A percentile compares a stretch with the other conserved stretches of the same genome.
These are phyloP conservation scores for Mnemiopsis leidyi DNA, from an alignment of 37 sponge, comb jelly and placozoan genomes.

Conservation along the genomic window DNA sequence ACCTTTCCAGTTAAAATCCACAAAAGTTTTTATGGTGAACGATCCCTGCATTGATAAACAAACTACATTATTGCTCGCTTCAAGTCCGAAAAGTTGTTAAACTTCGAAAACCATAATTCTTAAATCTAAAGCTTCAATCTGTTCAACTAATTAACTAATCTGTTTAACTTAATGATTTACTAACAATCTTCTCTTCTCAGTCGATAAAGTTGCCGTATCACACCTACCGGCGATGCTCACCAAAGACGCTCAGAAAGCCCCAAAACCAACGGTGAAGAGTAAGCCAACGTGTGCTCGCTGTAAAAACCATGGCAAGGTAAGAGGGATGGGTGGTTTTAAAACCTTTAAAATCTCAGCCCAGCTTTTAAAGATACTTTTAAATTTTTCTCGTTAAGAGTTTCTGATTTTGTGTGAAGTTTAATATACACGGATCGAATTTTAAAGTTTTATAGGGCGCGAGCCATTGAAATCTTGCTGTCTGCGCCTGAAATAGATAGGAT, in stretches of 20 bases:
- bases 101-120: too few relatives aligned
- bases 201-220: neutral
- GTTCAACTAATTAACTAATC: too few relatives aligned
- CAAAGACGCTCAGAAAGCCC: constrained; percentile 38
- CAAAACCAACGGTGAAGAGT: constrained; percentile 5
- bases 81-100: too few relatives aligned
- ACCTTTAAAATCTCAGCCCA: neutral
- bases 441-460: neutral
- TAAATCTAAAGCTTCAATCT: too few relatives aligned
- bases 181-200: too few relatives aligned
- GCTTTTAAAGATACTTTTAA: neutral
- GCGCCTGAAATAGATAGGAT: too few relatives aligned
- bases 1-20: too few relatives aligned
- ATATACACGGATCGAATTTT: neutral
- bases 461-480: neutral
- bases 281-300: constrained; percentile 30
- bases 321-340: neutral
- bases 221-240: constrained; percentile 27
- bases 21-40: too few relatives aligned
- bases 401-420: neutral
- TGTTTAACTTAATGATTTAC: too few relatives aligned
- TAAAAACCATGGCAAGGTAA: constrained; percentile 45
- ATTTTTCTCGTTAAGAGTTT: neutral
- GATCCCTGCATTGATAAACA: too few relatives aligned
- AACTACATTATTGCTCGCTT: too few relatives aligned